These are phyloP conservation scores for Hetaerina americana DNA, from an alignment of 1,140 invertebrate genomes.

Conservation along the genomic window DNA sequence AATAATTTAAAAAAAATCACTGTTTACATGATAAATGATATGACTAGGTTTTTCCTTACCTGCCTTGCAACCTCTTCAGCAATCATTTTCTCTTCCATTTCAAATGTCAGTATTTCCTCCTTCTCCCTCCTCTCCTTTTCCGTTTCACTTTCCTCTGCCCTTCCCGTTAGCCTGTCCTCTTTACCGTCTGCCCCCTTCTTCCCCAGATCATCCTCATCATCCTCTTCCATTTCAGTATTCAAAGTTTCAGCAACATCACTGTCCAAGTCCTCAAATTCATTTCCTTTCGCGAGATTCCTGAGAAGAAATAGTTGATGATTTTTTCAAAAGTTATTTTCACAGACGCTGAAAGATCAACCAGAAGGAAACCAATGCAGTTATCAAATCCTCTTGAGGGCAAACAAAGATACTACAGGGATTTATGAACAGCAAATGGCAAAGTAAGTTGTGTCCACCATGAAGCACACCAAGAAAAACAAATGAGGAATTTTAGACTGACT, in stretches of 20 bases:
- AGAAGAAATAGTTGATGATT: too few species aligned
- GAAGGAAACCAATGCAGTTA: too few species aligned
- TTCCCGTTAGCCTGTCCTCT: constrained; percentile 14
- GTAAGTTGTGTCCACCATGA: too few species aligned
- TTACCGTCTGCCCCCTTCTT: constrained; percentile 22
- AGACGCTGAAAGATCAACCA: too few species aligned
- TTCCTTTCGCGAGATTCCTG: constrained; percentile 14
- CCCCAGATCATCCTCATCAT: constrained; percentile 21
- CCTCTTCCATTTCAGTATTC: constrained; percentile 15
- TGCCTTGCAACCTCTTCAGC: constrained; percentile 30
- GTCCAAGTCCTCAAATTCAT: constrained; percentile 25
- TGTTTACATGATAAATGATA: background rate
- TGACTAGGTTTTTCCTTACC: constrained; percentile 12
- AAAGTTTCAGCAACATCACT: constrained; percentile 17
- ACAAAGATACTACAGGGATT: too few species aligned
- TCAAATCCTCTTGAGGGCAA: too few species aligned
- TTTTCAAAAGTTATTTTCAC: too few species aligned
- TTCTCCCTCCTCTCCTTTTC: constrained; percentile 18
- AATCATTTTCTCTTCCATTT: constrained; percentile 33
- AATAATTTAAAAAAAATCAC: too few species aligned
- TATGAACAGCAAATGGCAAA: too few species aligned
- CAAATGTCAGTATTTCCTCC: constrained; percentile 28
- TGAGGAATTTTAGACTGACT: too few species aligned
- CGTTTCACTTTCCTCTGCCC: constrained; percentile 12
- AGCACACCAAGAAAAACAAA: too few species aligned